Evolutionary conservation across 30 jellyfish, hydroid and myxozoan genomes (phyloP).

Genomic region (Aurelia aurita): DNA sequence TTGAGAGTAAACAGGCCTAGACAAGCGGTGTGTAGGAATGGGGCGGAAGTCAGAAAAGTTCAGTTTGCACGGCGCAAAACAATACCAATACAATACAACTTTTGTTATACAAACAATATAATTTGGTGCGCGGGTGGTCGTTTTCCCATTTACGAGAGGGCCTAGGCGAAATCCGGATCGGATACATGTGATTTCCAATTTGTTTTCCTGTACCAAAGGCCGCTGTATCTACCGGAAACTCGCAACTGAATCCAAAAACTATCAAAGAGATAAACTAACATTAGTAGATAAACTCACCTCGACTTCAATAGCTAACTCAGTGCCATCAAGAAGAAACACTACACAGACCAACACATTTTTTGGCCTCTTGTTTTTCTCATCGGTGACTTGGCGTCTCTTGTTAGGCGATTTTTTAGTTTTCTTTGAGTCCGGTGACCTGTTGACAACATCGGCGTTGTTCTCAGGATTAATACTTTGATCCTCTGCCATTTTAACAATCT

Average conservation of each 20-base stretch:
- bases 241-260: neutral
- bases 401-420: neutral
- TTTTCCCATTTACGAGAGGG: no score
- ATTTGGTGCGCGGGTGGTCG: no score
- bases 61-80: no score
- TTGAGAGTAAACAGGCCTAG: no score
- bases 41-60: no score
- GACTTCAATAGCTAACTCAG: conserved; percentile 59
- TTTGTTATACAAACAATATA: no score
- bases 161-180: no score
- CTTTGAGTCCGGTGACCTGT: neutral
- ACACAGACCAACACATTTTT: conserved; percentile 59
- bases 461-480: conserved; percentile 35
- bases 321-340: conserved; percentile 69
- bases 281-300: conserved; percentile 37
- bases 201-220: no score
- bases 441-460: conserved; percentile 14
- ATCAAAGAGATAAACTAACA: neutral
- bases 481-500: conserved; percentile 48
- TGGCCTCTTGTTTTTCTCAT: conserved; percentile 56
- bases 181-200: no score
- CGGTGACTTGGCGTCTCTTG: conserved; percentile 16
- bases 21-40: no score
- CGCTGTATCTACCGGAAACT: neutral
- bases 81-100: no score